Evolutionary conservation across 1,140 invertebrate species (phyloP), one percentile per base, ranked within the genome.

Genomic region (Pseudomyrmex flavicornis): DNA sequence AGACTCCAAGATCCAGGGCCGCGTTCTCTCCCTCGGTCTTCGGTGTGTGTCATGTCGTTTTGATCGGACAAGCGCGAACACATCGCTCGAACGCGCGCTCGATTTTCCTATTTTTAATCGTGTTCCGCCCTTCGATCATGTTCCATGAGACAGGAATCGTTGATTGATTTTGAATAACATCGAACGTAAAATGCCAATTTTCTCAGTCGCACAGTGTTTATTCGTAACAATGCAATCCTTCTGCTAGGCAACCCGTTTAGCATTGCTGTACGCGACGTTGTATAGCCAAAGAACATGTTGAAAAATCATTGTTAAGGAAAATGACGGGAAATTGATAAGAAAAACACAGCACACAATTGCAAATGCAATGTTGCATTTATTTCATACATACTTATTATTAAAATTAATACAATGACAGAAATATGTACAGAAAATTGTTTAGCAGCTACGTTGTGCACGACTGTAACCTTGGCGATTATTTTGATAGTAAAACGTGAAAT

Each of bases 361-460:
- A 77, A 88, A 89, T 89, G 87, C 87, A 89, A 88, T 82, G 74
- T 91, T 84, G 85, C 68, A 89, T 93, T 91, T 93, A 93, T 93
- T 93, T 91, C 72, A 83, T 91, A 91, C 69, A 26, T 77, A 7
- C 35, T 35, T 35, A 84, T 91, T 92, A 92, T 91, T 93, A 91
- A 92, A 93, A 92, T 92, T 93, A 93, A 93, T 93, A 92, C 91
- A 93, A 92, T 92, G 76, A 76, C 89, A 90, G 85, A 88, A 88
- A 85, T 93, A 93, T 93, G 85, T 93, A 93, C 92, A 93, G 74
- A 84, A 85, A 77, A 83, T 84, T 85, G 35, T 79, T 88, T 89
- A 85, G 85, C 83, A 85, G 73, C 85, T 91, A 89, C 74, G 86
- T 35, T 35, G 35, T 88, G 72, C 87, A 89, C 84, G 77, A 84